Evolutionary conservation across 2,797 vertebrate genomes (phyloP).

Genomic region (Brotula barbata): DNA sequence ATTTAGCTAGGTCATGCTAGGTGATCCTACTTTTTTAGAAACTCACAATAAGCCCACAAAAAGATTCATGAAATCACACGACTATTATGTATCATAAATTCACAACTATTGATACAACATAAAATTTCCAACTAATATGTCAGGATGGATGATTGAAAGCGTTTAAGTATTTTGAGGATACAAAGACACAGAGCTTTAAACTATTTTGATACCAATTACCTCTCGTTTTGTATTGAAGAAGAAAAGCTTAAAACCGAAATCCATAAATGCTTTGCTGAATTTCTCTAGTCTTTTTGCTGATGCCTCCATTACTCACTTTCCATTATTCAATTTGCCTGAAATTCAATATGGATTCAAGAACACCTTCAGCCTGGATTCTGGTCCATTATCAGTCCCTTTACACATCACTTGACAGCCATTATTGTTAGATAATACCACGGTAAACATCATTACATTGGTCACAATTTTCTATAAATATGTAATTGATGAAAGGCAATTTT

Average conservation of each 20-base stretch:
- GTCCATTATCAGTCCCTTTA: background rate
- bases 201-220: too few relatives aligned
- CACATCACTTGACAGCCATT: conserved; percentile 7
- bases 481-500: background rate
- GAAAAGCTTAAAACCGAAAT: background rate
- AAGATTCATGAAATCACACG: too few relatives aligned
- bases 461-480: conserved; percentile 8
- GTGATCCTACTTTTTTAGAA: too few relatives aligned
- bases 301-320: conserved; percentile 1
- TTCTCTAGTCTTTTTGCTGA: background rate
- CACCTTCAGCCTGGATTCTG: background rate
- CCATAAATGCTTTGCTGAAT: background rate
- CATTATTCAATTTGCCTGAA: conserved; percentile 4
- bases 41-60: too few relatives aligned
- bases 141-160: too few relatives aligned
- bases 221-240: background rate
- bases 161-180: too few relatives aligned
- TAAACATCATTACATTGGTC: background rate
- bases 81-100: too few relatives aligned
- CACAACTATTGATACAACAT: too few relatives aligned
- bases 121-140: too few relatives aligned
- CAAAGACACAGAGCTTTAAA: too few relatives aligned
- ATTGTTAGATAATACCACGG: conserved; percentile 1
- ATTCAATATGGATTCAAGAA: background rate
- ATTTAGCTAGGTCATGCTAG: too few relatives aligned